Evolutionary conservation across 2,797 vertebrate genomes (phyloP).

Genomic region (Oceanodroma leucorhoa): DNA sequence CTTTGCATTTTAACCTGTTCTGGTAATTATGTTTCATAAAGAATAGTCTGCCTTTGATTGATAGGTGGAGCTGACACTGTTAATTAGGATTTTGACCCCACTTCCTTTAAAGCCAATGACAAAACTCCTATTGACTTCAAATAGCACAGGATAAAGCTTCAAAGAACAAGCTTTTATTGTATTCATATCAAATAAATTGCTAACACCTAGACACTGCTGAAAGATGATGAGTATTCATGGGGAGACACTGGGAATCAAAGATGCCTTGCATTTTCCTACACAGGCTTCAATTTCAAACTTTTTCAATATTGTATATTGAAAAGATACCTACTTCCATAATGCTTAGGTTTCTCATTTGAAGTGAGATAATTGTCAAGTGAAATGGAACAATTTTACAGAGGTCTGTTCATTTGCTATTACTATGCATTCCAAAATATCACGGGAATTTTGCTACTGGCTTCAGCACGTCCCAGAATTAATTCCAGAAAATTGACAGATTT

Average conservation of each 20-base stretch:
- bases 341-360: not conserved
- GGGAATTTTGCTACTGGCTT: not conserved
- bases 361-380: not conserved
- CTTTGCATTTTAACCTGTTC: not conserved
- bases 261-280: not conserved
- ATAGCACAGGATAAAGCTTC: not conserved
- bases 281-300: not conserved
- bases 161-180: not conserved
- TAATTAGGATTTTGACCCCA: slow-evolving; percentile 24
- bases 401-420: not conserved
- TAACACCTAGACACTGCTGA: not conserved
- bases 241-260: not conserved
- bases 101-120: slow-evolving; percentile 3
- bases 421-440: not conserved
- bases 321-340: not conserved
- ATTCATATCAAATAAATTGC: not conserved
- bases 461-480: not conserved
- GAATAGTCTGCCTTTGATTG: not conserved
- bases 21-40: not conserved
- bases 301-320: not conserved
- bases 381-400: not conserved
- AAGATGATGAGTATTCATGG: not conserved
- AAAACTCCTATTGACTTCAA: slow-evolving; percentile 15
- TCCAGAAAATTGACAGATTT: slow-evolving; percentile 18
- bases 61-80: not conserved